phyloP scores from a whole-genome alignment of 2,113 vertebrate genomes.

The Ceyx melanurus region DNA sequence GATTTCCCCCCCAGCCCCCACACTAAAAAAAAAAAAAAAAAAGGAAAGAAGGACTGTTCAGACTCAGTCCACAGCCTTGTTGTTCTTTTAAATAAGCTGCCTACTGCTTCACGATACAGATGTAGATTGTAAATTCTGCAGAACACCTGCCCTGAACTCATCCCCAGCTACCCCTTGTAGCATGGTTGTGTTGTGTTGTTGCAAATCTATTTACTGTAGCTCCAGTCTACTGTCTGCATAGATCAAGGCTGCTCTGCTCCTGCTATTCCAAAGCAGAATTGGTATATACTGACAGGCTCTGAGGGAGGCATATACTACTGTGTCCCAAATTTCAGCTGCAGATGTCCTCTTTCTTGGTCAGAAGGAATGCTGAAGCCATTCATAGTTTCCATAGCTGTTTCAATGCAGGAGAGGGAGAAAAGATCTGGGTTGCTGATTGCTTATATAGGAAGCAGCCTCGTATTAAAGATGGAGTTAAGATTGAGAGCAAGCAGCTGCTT shows the following conservation, averaged over 20 bases:
- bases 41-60: not conserved
- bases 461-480: not conserved
- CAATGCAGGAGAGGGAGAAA: not conserved
- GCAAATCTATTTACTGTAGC: not conserved
- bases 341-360: not conserved
- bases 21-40: not conserved
- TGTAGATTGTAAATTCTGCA: not conserved
- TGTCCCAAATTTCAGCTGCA: not conserved
- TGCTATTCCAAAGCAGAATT: not conserved
- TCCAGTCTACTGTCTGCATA: not conserved
- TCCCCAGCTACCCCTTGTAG: not conserved
- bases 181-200: not conserved
- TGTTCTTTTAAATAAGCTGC: not conserved
- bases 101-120: not conserved
- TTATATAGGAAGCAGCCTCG: constrained; percentile 1
- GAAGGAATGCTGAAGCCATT: not conserved
- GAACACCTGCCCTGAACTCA: constrained; percentile 17
- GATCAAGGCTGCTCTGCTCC: not conserved
- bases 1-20: not conserved
- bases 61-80: not conserved
- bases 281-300: accelerated
- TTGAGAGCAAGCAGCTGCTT: constrained; percentile 29
- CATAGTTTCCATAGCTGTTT: not conserved
- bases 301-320: not conserved
- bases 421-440: constrained; percentile 37